Base-by-base conservation (phyloP, 2,888 invertebrate species). In the Torymus auratus region DNA sequence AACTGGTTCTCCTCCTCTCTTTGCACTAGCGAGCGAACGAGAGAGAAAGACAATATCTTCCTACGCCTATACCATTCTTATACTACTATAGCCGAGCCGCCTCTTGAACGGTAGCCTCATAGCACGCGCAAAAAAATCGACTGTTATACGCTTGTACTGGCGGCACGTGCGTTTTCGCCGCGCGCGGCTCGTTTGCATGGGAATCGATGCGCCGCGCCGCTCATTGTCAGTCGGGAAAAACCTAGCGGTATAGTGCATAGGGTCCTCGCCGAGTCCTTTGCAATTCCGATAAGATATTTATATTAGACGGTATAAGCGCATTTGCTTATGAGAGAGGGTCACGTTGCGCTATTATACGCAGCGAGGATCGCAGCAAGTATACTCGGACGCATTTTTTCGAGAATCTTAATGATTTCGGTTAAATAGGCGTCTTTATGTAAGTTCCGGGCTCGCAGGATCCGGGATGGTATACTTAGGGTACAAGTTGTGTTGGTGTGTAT, bases 261-360 rank as follows among this genome's bases (percentile, higher is more conserved):
- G 41, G 7, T 60, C 60, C 58, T 14, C 56, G 53, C 53, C 41
- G 56, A 14, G 62, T 69, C 73, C 83, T 87, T 87, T 86, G 85
- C 87, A 86, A 88, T 87, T 87, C 86, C 84, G 84, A 85, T 85
- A 83, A 80, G 84, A 83, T 85, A 85, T 84, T 85, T 83, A 83
- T 84, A 83, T 84, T 80, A 70, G 81, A 50, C 41, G 69, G 74
- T 15, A 12, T 76, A 74, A 23, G 55, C 53, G 41, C 1, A 41
- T 41, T 41, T 41, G 41, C 41, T 41, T 41, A 10, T 41, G 41
- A 5, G 41, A 5, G 7, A 41, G 41, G 41, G 41, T 41, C 41
- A 41, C 41, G 41, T 41, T 41, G 7, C 41, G 41, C 41, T 41
- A 41, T 41, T 41, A 41, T 41, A 41, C 41, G 41, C 41, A 41